Evolutionary conservation across 2,888 invertebrate genomes (phyloP).

Genomic region (Rhagophthalmus giganteus): DNA sequence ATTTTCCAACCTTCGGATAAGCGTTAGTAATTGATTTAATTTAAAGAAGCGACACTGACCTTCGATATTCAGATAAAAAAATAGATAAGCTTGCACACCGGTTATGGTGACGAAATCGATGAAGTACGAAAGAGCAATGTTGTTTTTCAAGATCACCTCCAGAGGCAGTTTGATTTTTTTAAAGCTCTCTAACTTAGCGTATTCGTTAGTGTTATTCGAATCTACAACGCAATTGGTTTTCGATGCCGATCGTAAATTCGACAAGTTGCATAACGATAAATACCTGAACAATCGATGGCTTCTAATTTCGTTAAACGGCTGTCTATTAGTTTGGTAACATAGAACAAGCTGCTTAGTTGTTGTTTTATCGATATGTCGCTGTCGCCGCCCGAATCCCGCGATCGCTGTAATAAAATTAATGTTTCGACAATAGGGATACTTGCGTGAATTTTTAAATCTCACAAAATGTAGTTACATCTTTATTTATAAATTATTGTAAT

Average conservation of each 20-base stretch:
- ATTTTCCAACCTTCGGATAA: conserved; percentile 68
- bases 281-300: conserved; percentile 39
- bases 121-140: conserved; percentile 74
- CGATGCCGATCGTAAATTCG: too few relatives aligned
- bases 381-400: conserved; percentile 83
- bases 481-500: too few relatives aligned
- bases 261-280: too few relatives aligned
- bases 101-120: conserved; percentile 75
- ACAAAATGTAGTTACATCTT: too few relatives aligned
- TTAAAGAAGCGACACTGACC: too few relatives aligned
- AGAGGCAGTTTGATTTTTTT: conserved; percentile 63
- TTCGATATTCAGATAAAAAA: conserved; percentile 78
- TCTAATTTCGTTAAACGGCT: conserved; percentile 51
- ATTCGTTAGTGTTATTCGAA: conserved; percentile 2
- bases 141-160: conserved; percentile 75
- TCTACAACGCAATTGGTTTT: conserved; percentile 11
- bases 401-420: conserved; percentile 62
- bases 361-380: conserved; percentile 82
- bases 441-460: too few relatives aligned
- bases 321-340: conserved; percentile 77
- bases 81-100: conserved; percentile 71
- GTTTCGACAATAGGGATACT: too few relatives aligned
- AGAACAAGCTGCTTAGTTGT: conserved; percentile 81
- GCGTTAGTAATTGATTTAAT: too few relatives aligned
- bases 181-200: conserved; percentile 42